Percentiles rank a stretch among this genome's conserved stretches.
Evolutionary conservation across 2,797 vertebrate genomes (phyloP).

Genomic region (Neopelma chrysocephalum): DNA sequence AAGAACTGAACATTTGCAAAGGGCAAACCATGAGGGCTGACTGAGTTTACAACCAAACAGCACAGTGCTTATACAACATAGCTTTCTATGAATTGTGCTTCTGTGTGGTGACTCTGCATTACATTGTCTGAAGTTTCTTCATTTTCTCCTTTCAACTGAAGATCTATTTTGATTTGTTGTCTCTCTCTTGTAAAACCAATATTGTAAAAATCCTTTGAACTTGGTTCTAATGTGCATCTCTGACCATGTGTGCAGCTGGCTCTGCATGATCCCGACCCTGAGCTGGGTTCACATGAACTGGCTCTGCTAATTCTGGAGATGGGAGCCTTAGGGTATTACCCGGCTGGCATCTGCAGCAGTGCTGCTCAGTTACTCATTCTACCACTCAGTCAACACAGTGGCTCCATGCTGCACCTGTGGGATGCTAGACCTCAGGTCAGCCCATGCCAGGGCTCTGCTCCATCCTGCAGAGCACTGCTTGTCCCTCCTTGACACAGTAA

Average conservation of each 20-base stretch:
- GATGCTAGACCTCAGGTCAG: background rate
- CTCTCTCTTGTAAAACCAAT: background rate
- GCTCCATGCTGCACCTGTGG: background rate
- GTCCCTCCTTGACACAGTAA: background rate
- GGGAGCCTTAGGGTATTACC: background rate
- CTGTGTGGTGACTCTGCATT: background rate
- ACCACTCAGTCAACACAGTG: background rate
- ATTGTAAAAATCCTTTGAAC: background rate
- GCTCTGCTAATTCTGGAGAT: background rate
- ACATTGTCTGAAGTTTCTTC: background rate
- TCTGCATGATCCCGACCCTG: rapidly evolving
- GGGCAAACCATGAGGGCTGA: background rate
- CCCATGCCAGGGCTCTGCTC: background rate
- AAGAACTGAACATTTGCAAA: background rate
- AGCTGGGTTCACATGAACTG: background rate
- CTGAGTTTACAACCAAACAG: background rate
- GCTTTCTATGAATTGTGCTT: background rate
- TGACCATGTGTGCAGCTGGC: background rate
- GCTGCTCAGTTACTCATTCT: background rate
- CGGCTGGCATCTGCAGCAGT: background rate
- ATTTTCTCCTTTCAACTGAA: background rate
- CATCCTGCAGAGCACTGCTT: rapidly evolving
- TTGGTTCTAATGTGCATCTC: background rate
- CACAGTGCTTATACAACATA: background rate
- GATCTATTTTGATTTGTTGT: background rate